Conservation (phyloP, 2,113 vertebrate genomes). For the Otolemur garnettii region DNA sequence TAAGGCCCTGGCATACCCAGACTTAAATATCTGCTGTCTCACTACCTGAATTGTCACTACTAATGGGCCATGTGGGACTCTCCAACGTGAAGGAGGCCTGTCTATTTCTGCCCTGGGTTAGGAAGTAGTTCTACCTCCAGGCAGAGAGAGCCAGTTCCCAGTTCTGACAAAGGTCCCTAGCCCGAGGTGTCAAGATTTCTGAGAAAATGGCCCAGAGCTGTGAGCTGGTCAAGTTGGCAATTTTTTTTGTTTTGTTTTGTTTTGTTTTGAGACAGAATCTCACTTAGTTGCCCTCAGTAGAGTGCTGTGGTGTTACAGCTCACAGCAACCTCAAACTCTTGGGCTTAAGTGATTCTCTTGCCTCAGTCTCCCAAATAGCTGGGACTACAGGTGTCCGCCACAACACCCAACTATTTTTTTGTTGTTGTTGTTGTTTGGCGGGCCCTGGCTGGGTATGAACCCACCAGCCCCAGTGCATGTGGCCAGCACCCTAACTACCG, state of each 20-base stretch:
- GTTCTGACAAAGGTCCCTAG: not conserved
- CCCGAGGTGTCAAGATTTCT: not conserved
- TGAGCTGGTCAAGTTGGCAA: not conserved
- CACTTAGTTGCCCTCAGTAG: too few species aligned
- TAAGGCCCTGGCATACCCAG: conserved; percentile 80
- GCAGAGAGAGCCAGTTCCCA: not conserved
- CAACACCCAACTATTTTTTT: too few species aligned
- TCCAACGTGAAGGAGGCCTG: not conserved
- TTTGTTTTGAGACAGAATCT: too few species aligned
- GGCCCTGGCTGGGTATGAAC: too few species aligned
- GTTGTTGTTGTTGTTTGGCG: too few species aligned
- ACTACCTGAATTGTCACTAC: conserved; percentile 15
- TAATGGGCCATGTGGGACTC: not conserved
- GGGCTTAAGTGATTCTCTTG: too few species aligned
- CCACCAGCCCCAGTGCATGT: too few species aligned
- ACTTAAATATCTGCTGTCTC: conserved; percentile 76
- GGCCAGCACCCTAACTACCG: too few species aligned
- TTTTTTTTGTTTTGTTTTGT: not conserved
- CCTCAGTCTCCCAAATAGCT: too few species aligned
- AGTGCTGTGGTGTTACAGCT: too few species aligned
- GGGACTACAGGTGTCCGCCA: too few species aligned
- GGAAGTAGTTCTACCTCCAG: not conserved
- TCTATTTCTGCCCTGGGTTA: not conserved
- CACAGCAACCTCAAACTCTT: too few species aligned
- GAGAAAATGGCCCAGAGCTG: not conserved